These are phyloP conservation scores for Ophion ellenae DNA, from an alignment of 2,888 invertebrate species.

Conservation along the genomic window DNA sequence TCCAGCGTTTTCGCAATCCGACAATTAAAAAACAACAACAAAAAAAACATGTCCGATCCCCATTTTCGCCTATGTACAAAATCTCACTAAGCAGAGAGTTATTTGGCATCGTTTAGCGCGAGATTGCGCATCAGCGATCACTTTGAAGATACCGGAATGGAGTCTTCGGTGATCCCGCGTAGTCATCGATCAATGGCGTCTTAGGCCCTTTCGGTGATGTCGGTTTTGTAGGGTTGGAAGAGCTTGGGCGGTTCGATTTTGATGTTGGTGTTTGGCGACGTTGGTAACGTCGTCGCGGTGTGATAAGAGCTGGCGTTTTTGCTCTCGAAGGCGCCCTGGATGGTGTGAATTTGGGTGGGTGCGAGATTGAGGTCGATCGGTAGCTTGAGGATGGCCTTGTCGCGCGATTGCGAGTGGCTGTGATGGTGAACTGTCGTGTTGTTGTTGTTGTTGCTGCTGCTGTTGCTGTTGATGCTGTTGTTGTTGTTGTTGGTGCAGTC, in stretches of 20 bases:
- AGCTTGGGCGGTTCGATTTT: slow-evolving; percentile 86
- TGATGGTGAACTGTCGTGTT: slow-evolving; percentile 52
- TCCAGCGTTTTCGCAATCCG: slow-evolving; percentile 62
- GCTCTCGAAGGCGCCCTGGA: slow-evolving; percentile 69
- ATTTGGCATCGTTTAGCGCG: not conserved
- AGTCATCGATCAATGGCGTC: not conserved
- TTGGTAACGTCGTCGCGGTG: slow-evolving; percentile 76
- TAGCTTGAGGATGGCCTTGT: slow-evolving; percentile 67
- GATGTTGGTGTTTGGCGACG: slow-evolving; percentile 67
- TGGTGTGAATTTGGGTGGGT: slow-evolving; percentile 70
- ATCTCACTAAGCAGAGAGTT: not conserved
- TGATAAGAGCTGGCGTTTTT: slow-evolving; percentile 73
- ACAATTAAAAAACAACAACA: not conserved
- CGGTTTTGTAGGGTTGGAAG: slow-evolving; percentile 91
- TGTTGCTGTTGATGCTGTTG: slow-evolving; percentile 38
- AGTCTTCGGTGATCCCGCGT: not conserved
- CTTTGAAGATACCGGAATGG: too few relatives aligned
- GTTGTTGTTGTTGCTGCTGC: slow-evolving; percentile 47
- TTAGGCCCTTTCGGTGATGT: slow-evolving; percentile 80
- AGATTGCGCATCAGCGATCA: too few relatives aligned
- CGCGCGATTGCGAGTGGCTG: slow-evolving; percentile 50
- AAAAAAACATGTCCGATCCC: not conserved
- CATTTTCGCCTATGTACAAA: not conserved
- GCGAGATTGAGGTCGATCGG: slow-evolving; percentile 71
- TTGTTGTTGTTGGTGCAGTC: slow-evolving; percentile 70